Percentiles rank a stretch among this genome's conserved stretches.
Evolutionary conservation across 2,888 invertebrate species (phyloP).

Genomic region (Matsumyia berberina): DNA sequence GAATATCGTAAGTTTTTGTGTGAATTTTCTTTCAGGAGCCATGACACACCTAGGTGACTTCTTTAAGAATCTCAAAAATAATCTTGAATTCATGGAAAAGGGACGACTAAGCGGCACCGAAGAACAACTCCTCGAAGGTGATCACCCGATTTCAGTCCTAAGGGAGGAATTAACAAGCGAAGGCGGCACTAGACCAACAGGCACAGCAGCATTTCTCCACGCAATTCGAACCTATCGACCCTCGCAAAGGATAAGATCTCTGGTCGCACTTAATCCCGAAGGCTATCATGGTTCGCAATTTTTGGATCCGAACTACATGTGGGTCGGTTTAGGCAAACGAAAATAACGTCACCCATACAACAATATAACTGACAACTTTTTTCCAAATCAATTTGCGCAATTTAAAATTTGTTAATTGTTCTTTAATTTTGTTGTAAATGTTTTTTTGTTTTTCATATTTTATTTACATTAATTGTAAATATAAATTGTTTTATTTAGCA

Average conservation of each 20-base stretch:
- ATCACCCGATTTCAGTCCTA: conserved; percentile 80
- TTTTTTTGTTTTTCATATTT: neutral
- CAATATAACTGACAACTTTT: conserved; percentile 22
- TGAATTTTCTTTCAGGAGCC: conserved; percentile 80
- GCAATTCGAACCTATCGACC: conserved; percentile 84
- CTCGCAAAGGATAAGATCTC: conserved; percentile 85
- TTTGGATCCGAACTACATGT: conserved; percentile 88
- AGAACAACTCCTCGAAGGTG: conserved; percentile 80
- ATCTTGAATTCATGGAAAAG: conserved; percentile 82
- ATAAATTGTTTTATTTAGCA: conserved; percentile 1
- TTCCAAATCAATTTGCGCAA: conserved; percentile 14
- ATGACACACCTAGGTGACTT: conserved; percentile 83
- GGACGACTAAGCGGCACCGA: conserved; percentile 79
- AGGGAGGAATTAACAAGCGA: conserved; percentile 76
- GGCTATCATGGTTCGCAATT: conserved; percentile 87
- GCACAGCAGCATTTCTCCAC: conserved; percentile 83
- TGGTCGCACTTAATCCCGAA: conserved; percentile 86
- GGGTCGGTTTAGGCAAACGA: conserved; percentile 87
- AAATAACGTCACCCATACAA: conserved; percentile 33
- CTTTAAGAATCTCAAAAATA: conserved; percentile 82
- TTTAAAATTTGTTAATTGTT: neutral
- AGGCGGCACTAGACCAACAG: conserved; percentile 77
- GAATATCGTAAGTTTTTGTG: conserved; percentile 33
- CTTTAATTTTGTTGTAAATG: neutral
- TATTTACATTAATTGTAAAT: conserved; percentile 40